Evolutionary conservation across 2,888 invertebrate species (phyloP).

Genomic region (Coremacera marginata): DNA sequence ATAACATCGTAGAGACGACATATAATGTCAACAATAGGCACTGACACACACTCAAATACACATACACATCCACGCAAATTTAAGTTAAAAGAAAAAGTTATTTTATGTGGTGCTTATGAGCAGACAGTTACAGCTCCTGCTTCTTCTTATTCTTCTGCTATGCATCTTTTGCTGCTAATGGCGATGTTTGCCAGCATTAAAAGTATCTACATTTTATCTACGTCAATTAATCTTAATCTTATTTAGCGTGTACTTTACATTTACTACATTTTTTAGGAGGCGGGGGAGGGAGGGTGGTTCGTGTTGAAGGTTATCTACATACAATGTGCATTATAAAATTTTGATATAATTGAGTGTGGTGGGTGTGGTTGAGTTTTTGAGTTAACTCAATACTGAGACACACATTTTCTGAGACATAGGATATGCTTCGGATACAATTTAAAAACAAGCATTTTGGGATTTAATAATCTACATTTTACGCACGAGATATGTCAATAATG

Average conservation of each 20-base stretch:
- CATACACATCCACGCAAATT: not conserved
- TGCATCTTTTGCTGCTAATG: not conserved
- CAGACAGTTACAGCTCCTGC: not conserved
- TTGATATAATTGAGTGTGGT: too few species aligned
- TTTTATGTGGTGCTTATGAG: not conserved
- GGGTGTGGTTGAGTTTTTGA: too few species aligned
- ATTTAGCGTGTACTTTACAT: conserved; percentile 7
- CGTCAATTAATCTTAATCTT: conserved; percentile 33
- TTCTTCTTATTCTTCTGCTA: not conserved
- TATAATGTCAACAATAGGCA: not conserved
- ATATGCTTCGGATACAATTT: not conserved
- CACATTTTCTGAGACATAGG: too few species aligned
- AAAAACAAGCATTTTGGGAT: too few species aligned
- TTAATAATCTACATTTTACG: too few species aligned
- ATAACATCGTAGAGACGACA: not conserved
- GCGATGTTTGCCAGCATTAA: not conserved
- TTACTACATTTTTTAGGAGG: not conserved
- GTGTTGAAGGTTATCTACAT: too few species aligned
- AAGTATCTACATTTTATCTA: conserved; percentile 10
- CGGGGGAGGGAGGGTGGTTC: not conserved
- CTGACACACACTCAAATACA: not conserved
- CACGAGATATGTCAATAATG: too few species aligned
- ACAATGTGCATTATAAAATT: too few species aligned
- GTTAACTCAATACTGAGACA: too few species aligned
- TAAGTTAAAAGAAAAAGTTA: not conserved